Percentiles rank a stretch among this genome's conserved stretches.
Conservation (phyloP, 2,113 vertebrate species). For the Protobothrops flavoviridis region DNA sequence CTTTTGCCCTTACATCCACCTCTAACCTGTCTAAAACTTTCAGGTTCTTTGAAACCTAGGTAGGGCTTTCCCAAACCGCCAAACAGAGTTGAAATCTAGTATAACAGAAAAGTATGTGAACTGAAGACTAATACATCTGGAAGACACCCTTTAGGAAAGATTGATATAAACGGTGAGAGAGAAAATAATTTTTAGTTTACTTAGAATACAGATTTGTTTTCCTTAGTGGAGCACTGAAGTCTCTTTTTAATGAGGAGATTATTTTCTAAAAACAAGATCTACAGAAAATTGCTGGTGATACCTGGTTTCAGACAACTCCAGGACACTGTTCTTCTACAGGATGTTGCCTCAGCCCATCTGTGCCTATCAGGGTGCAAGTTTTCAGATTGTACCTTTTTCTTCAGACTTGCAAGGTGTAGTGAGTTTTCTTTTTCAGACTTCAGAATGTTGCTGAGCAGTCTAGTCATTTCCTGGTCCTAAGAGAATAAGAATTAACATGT, state of each 20-base stretch:
- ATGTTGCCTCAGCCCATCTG: constrained; percentile 47
- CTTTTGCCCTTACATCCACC: background rate
- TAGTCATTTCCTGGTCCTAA: constrained; percentile 64
- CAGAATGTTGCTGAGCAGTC: constrained; percentile 49
- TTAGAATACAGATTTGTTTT: background rate
- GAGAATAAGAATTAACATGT: constrained; percentile 28
- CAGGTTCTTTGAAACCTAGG: background rate
- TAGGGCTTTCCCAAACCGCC: background rate
- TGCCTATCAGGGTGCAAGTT: constrained; percentile 45
- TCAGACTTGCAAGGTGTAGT: constrained; percentile 57
- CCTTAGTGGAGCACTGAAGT: background rate
- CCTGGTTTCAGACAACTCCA: constrained; percentile 15
- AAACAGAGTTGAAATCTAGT: background rate
- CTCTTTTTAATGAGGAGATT: background rate
- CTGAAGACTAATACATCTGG: background rate
- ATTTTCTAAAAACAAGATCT: background rate
- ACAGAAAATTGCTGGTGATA: background rate
- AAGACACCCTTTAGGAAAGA: background rate
- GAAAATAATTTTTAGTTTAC: background rate
- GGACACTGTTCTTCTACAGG: constrained; percentile 49
- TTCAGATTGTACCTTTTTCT: constrained; percentile 41
- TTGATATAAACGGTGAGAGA: background rate
- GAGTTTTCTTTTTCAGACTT: constrained; percentile 40
- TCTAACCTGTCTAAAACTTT: background rate
- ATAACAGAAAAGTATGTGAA: background rate